Evolutionary conservation across 53 echinoderm and acorn worm genomes (phyloP).

Genomic region (Echinarachnius parma): DNA sequence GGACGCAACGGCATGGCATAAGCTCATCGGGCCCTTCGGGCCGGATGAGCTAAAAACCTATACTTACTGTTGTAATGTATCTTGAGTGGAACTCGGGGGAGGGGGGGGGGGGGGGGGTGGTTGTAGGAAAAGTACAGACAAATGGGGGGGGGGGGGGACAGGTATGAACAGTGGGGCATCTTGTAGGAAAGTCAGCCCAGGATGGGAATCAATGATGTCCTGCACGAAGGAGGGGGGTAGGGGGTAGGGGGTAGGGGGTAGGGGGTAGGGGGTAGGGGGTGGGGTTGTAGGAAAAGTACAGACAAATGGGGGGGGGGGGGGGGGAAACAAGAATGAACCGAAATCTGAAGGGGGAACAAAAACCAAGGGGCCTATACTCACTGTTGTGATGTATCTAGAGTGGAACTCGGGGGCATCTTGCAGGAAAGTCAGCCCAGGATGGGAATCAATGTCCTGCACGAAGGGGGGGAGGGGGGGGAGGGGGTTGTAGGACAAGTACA

Average conservation of each 20-base stretch:
- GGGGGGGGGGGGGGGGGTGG: neutral
- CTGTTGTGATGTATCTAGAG: neutral
- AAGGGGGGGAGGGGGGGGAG: neutral
- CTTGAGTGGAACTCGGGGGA: neutral
- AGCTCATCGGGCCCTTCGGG: too few relatives aligned
- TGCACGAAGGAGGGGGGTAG: slow-evolving; percentile 28
- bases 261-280: neutral
- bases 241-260: neutral
- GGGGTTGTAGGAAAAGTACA: too few relatives aligned
- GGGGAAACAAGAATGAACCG: neutral
- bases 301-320: neutral
- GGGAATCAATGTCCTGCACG: slow-evolving; percentile 85
- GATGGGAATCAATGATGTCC: slow-evolving; percentile 90
- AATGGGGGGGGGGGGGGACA: neutral
- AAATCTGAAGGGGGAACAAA: neutral
- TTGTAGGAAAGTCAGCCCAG: slow-evolving; percentile 79
- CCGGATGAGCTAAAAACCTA: too few relatives aligned
- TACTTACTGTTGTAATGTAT: neutral
- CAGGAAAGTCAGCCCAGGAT: slow-evolving; percentile 77
- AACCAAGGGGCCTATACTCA: neutral
- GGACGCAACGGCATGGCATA: too few relatives aligned
- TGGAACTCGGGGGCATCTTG: neutral
- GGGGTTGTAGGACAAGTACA: neutral
- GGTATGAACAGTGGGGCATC: slow-evolving; percentile 60
- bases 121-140: neutral